A percentile compares a stretch with the other conserved stretches of the same genome.
phyloP scores from a whole-genome alignment of 1,140 invertebrate genomes.

The Drosophila repleta region DNA sequence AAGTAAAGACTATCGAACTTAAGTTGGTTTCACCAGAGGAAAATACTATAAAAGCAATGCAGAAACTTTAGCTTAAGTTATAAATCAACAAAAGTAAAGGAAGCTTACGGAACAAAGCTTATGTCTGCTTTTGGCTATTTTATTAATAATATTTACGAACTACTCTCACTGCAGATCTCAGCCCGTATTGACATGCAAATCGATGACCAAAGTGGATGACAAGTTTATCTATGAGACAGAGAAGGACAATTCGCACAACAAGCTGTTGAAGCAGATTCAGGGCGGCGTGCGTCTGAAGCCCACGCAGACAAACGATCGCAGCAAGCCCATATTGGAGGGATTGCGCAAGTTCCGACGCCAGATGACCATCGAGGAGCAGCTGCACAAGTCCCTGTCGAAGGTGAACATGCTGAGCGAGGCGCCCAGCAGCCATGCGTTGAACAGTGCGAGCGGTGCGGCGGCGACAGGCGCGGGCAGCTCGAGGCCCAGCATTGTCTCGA shows the following conservation, averaged over 20 bases:
- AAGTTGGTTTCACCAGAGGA: too few species aligned
- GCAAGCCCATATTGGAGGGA: slow-evolving; percentile 92
- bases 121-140: too few species aligned
- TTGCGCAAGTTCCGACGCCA: slow-evolving; percentile 93
- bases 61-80: too few species aligned
- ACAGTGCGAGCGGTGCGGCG: slow-evolving; percentile 42
- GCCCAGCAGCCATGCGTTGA: slow-evolving; percentile 84
- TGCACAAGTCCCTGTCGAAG: slow-evolving; percentile 91
- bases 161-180: slow-evolving; percentile 84
- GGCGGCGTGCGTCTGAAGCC: slow-evolving; percentile 90
- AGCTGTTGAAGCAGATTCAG: slow-evolving; percentile 93
- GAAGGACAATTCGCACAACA: slow-evolving; percentile 92
- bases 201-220: slow-evolving; percentile 88
- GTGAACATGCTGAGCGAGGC: slow-evolving; percentile 83
- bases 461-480: slow-evolving; percentile 85
- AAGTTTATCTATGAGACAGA: slow-evolving; percentile 96
- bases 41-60: too few species aligned
- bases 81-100: too few species aligned
- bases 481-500: slow-evolving; percentile 67
- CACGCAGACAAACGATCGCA: slow-evolving; percentile 93
- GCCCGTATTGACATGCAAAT: slow-evolving; percentile 86
- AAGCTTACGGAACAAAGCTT: too few species aligned
- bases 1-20: too few species aligned
- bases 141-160: too few species aligned
- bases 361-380: slow-evolving; percentile 94